Base-by-base conservation (phyloP, 1,140 invertebrate species). In the Heliconius nattereri region DNA sequence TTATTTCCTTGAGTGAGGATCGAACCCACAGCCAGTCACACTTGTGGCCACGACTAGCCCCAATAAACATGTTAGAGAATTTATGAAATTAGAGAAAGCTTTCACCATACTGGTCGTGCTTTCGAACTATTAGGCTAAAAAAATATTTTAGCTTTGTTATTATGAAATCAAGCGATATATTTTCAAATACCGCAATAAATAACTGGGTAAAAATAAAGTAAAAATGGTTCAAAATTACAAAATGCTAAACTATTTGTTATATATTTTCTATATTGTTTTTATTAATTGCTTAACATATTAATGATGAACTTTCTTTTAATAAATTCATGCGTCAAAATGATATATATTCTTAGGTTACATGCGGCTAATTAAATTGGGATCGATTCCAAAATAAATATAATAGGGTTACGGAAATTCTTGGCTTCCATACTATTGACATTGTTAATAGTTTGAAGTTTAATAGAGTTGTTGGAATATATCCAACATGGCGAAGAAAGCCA, bases 381-480 rank as follows among this genome's bases (percentile, higher is more conserved):
- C 60, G 23, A 66, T 66, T 66, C 60, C 60, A 66, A 66, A 26
- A 66, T 23, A 29, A 66, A 26, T 66, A 29, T 26, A 29, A 66
- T 29, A 66, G 23, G 9, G 23, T 66, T 29, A 26, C 11, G 23
- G 11, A 26, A 66, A 66, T 66, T 66, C 16, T 66, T 66, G 23
- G 60, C 60, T 66, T 66, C 54, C 60, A 66, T 29, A 66, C 13
- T 66, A 66, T 66, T 66, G 60, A 66, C 60, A 66, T 54, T 75
- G 73, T 19, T 54, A 19, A 32, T 57, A 20, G 54, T 45, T 23
- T 37, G 20, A 76, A 23, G 57, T 45, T 45, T 66, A 76, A 76
- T 66, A 70, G 57, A 78, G 73, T 45, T 70, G 70, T 79, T 81
- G 80, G 80, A 79, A 73, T 49, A 20, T 37, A 49, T 76, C 80